A percentile compares a stretch with the other conserved stretches of the same genome.
These are phyloP conservation scores for Danio albolineatus DNA, from an alignment of 2,797 vertebrate genomes.

Conservation along the genomic window DNA sequence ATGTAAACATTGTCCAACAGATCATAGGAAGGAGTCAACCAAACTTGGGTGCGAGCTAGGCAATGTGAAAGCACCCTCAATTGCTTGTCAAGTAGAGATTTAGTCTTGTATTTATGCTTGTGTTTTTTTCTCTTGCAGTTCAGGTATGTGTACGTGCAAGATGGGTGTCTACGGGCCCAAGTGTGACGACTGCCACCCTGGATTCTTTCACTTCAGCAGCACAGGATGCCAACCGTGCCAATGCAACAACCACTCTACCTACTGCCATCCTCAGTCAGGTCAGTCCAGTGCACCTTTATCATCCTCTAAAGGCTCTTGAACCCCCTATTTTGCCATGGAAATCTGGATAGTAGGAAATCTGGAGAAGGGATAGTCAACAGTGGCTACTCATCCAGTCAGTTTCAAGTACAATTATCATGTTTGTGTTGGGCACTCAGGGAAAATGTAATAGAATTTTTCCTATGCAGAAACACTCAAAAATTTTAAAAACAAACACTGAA, in stretches of 20 bases:
- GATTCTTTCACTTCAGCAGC: slow-evolving; percentile 85
- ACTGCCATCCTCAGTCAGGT: slow-evolving; percentile 86
- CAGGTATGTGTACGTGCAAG: slow-evolving; percentile 89
- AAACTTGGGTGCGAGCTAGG: too few species aligned
- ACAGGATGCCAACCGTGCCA: slow-evolving; percentile 85
- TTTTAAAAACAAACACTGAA: background rate
- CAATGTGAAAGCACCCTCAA: too few species aligned
- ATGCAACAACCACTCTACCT: slow-evolving; percentile 87
- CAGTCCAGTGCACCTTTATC: slow-evolving; percentile 55
- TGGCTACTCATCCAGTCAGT: background rate
- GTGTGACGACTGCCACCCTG: slow-evolving; percentile 88
- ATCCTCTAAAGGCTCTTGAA: background rate
- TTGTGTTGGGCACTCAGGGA: too few species aligned
- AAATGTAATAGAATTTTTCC: too few species aligned
- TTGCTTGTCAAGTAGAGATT: background rate
- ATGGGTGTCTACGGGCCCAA: slow-evolving; percentile 83
- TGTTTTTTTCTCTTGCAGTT: slow-evolving; percentile 36
- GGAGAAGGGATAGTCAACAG: too few species aligned
- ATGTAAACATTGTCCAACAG: too few species aligned
- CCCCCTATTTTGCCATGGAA: too few species aligned
- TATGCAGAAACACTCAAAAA: background rate
- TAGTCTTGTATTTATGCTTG: background rate
- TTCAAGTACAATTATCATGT: background rate
- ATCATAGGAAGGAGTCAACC: too few species aligned
- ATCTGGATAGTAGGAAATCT: too few species aligned